Percentiles rank a stretch among this genome's conserved stretches.
phyloP scores from a whole-genome alignment of 30 jellyfish, hydroid and myxozoan genomes.

The Cassiopea andromeda region DNA sequence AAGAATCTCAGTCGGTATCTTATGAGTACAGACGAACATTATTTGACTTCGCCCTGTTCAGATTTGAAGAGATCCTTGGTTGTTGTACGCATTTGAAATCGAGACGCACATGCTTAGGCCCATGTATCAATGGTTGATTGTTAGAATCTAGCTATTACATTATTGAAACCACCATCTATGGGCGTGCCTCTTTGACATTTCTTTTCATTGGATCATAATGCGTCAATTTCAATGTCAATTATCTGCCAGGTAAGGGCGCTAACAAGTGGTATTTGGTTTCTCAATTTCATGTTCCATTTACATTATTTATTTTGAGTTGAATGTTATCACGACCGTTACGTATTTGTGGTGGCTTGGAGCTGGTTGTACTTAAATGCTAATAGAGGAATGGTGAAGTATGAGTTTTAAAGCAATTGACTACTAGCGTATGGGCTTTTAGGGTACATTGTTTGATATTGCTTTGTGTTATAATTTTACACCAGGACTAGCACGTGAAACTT shows the following conservation, averaged over 20 bases:
- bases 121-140: background rate
- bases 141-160: background rate
- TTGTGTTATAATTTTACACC: background rate
- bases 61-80: background rate
- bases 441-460: too few relatives aligned
- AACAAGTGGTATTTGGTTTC: background rate
- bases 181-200: background rate
- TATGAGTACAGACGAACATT: background rate
- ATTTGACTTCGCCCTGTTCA: background rate
- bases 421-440: too few relatives aligned
- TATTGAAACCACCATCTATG: background rate
- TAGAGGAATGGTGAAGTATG: too few relatives aligned
- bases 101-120: background rate
- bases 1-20: background rate
- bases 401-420: too few relatives aligned
- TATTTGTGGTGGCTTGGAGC: background rate
- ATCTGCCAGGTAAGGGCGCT: background rate
- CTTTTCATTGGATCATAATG: background rate
- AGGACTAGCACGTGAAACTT: background rate
- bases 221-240: background rate
- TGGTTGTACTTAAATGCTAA: background rate
- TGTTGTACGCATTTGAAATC: background rate
- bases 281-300: background rate
- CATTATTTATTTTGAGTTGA: background rate
- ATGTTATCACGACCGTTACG: background rate